phyloP scores from a whole-genome alignment of 2,888 invertebrate species.

The Coremacera marginata region DNA sequence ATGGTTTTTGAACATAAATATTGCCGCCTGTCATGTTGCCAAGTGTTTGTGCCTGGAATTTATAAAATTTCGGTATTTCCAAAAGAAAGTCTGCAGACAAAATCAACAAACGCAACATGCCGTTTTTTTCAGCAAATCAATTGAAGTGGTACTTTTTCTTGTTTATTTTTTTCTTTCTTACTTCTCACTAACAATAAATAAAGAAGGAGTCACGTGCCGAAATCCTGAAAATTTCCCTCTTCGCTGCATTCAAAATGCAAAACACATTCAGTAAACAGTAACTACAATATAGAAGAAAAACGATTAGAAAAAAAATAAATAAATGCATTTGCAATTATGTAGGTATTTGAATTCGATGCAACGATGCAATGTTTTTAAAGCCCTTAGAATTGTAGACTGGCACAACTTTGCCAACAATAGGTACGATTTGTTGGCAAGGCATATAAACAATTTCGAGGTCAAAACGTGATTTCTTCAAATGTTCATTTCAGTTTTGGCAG shows the following conservation, averaged over 20 bases:
- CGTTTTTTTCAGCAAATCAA: background rate
- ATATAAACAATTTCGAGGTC: constrained; percentile 38
- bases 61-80: constrained; percentile 24
- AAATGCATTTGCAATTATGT: constrained; percentile 35
- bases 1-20: constrained; percentile 26
- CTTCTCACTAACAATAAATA: background rate
- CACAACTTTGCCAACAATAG: background rate
- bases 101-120: background rate
- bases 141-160: background rate
- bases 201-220: constrained; percentile 31
- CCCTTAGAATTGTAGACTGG: background rate
- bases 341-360: background rate
- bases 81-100: constrained; percentile 16
- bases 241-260: constrained; percentile 30
- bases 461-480: constrained; percentile 40
- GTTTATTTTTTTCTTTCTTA: background rate
- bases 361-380: background rate
- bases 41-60: background rate
- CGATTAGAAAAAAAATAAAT: constrained; percentile 10
- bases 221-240: constrained; percentile 17
- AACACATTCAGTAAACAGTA: constrained; percentile 1
- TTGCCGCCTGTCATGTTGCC: background rate
- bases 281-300: background rate
- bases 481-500: constrained; percentile 6
- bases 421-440: background rate